Evolutionary conservation across 2,797 vertebrate species (phyloP), one percentile per base, ranked within the genome.

Genomic region (Cheracebus regulus): DNA sequence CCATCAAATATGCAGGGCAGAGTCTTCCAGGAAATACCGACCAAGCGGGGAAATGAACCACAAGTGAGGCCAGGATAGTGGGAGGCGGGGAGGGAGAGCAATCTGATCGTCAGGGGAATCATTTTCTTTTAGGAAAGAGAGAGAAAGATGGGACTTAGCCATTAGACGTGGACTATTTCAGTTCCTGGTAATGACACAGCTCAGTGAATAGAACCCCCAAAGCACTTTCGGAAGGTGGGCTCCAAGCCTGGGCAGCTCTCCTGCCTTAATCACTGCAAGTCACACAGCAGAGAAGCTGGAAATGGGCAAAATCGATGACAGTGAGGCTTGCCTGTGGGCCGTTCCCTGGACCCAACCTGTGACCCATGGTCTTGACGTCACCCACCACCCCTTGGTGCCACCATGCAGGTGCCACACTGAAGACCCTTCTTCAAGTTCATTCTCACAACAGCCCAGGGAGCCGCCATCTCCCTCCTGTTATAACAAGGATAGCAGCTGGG

Each of bases 1-100:
- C 78, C 88, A 67, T 64, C 70, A 61, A 70, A 80, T 55, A 30
- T 6, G 30, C 36, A 19, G 1, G 0, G 26, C 5, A 7, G 33
- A 4, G 11, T 83, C 90, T 97, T 96, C 91, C 85, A 78, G 93
- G 96, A 95, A 94, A 30, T 9, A 3, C 12, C 67, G 50, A 1
- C 15, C 0, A 5, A 15, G 9, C 20, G 17, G 79, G 58, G 50
- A 28, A 72, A 12, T 5, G 26, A 75, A 76, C 44, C 7, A 24
- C 19, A 26, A 11, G 46, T 58, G 44, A 15, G 6, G 30, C 72
- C 5, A 39, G 80, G 46, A 5, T 5, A n/a, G 55, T 15, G n/a
- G n/a, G 76, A 24, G 15, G 80, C 26, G 14, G 80, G 22, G n/a
- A 3, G 13, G 28, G 93, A 36, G 52, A 9, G n/a, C 0, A 0